phyloP scores from a whole-genome alignment of 2,888 invertebrate species.

The Hedychridium roseum region DNA sequence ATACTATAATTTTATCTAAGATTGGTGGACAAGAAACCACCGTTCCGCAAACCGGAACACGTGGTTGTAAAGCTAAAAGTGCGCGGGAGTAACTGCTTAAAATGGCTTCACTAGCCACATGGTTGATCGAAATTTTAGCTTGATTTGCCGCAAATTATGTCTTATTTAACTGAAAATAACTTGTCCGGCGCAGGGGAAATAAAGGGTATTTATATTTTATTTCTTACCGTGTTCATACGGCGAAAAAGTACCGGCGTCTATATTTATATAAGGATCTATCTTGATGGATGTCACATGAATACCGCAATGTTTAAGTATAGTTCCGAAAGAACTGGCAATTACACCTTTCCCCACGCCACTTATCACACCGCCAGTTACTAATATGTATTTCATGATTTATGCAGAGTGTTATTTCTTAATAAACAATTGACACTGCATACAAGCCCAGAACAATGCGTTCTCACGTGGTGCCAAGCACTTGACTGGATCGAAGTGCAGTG shows the following conservation, averaged over 20 bases:
- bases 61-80: constrained; percentile 12
- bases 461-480: too few relatives aligned
- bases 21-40: too few relatives aligned
- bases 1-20: too few relatives aligned
- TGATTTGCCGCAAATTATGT: too few relatives aligned
- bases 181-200: not conserved
- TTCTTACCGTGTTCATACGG: constrained; percentile 96
- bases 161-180: too few relatives aligned
- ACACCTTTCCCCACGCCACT: constrained; percentile 98
- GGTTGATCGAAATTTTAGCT: constrained; percentile 17
- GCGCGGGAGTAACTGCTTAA: constrained; percentile 27
- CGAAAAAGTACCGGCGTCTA: constrained; percentile 99
- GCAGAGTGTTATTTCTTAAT: not conserved
- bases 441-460: too few relatives aligned
- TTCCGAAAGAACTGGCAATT: constrained; percentile 94
- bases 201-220: not conserved
- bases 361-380: constrained; percentile 99
- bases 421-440: too few relatives aligned
- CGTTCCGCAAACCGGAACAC: constrained; percentile 4
- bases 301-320: constrained; percentile 93
- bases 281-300: constrained; percentile 98
- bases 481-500: too few relatives aligned
- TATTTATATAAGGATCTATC: constrained; percentile 99
- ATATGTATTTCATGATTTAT: constrained; percentile 90
- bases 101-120: constrained; percentile 44